Conservation (phyloP, 2,797 vertebrate species). For the Eulemur rubriventer region DNA sequence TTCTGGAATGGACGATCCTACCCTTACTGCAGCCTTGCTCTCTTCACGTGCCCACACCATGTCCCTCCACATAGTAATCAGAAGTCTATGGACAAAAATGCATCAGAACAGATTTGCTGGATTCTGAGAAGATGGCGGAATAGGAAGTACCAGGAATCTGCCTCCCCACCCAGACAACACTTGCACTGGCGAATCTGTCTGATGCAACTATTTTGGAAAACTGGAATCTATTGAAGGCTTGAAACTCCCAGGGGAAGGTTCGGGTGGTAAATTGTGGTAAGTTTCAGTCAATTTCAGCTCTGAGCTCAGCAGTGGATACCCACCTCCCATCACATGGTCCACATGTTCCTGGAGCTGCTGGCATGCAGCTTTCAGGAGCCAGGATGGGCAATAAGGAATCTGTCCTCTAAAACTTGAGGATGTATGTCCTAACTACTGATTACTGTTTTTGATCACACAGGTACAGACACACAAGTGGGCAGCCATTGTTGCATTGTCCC, state of each 20-base stretch:
- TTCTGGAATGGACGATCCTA: neutral
- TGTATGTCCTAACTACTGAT: neutral
- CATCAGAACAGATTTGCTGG: neutral
- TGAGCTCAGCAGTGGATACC: neutral
- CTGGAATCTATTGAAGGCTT: rapidly evolving
- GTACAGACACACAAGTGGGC: neutral
- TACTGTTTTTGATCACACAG: neutral
- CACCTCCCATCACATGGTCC: rapidly evolving
- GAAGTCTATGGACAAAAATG: neutral
- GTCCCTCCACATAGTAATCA: neutral
- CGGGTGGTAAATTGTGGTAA: too few species aligned
- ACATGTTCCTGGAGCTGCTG: neutral
- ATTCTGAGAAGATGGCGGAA: neutral
- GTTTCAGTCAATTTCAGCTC: neutral
- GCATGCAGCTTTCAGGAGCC: neutral
- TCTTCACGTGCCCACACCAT: neutral
- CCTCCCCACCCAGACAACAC: neutral
- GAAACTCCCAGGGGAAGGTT: neutral
- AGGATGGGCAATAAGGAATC: neutral
- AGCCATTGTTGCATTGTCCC: rapidly evolving
- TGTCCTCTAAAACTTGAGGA: neutral
- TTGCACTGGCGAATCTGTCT: neutral
- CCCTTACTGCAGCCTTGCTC: neutral
- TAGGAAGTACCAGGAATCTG: neutral
- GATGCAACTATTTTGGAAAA: neutral